Percentiles rank a stretch among this genome's conserved stretches.
These are phyloP conservation scores for Parazoanthus swiftii DNA, from an alignment of 92 coral and sea anemone genomes.

Conservation along the genomic window DNA sequence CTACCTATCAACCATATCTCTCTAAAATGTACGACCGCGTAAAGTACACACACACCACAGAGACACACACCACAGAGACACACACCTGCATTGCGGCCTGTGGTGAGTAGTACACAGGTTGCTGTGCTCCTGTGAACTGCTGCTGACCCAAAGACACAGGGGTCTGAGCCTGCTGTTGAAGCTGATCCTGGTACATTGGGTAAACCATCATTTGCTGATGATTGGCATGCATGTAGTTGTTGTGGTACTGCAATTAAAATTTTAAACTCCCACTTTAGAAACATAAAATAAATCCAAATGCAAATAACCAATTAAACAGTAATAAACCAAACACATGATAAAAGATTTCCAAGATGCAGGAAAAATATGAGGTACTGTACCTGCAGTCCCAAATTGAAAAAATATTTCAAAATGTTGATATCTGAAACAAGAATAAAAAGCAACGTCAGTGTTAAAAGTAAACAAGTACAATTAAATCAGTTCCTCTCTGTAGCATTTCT, in stretches of 20 bases:
- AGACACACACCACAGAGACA: neutral
- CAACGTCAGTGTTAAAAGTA: neutral
- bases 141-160: constrained; percentile 44
- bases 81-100: constrained; percentile 42
- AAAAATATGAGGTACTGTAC: neutral
- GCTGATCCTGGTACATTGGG: constrained; percentile 38
- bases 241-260: neutral
- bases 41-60: neutral
- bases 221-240: neutral
- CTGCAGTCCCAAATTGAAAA: constrained; percentile 30
- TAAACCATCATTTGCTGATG: constrained; percentile 35
- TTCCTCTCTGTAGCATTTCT: neutral
- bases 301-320: too few species aligned
- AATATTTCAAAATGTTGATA: constrained; percentile 13
- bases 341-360: too few species aligned
- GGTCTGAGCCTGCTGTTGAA: constrained; percentile 36
- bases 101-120: constrained; percentile 34
- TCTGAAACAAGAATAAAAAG: constrained; percentile 23
- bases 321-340: too few species aligned
- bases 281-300: too few species aligned
- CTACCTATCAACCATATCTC: too few species aligned
- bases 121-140: constrained; percentile 38
- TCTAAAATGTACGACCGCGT: too few species aligned
- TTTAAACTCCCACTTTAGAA: neutral
- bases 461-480: neutral